These are phyloP conservation scores for Mugil cephalus DNA, from an alignment of 2,113 vertebrate genomes.

Conservation along the genomic window DNA sequence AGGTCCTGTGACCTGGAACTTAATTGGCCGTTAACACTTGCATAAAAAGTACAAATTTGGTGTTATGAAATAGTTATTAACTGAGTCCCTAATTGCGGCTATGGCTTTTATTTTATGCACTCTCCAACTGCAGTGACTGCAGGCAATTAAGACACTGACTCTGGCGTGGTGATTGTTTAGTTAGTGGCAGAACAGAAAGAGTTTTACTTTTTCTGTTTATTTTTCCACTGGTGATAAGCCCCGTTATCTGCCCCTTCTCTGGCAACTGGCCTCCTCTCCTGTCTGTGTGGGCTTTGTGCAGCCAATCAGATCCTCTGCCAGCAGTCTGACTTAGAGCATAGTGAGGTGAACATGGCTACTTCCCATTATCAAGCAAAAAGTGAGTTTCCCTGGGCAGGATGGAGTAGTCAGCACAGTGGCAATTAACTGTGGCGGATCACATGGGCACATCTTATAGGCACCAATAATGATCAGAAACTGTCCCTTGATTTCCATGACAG, in stretches of 20 bases:
- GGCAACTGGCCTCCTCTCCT: slow-evolving; percentile 17
- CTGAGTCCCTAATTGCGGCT: neutral
- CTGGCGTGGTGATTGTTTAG: slow-evolving; percentile 16
- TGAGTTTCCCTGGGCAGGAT: neutral
- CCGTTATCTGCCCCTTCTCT: slow-evolving; percentile 26
- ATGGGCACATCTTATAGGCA: neutral
- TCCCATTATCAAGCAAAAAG: slow-evolving; percentile 3
- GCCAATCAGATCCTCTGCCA: slow-evolving; percentile 28
- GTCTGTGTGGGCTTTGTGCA: slow-evolving; percentile 16
- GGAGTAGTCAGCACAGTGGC: slow-evolving; percentile 6
- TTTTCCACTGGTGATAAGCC: slow-evolving; percentile 31
- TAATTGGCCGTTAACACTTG: slow-evolving; percentile 4
- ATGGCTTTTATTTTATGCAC: too few species aligned
- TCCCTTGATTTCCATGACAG: slow-evolving; percentile 4
- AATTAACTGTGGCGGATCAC: neutral
- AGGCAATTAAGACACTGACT: slow-evolving; percentile 7
- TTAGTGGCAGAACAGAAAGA: slow-evolving; percentile 1
- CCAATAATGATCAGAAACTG: slow-evolving; percentile 18
- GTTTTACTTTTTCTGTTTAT: slow-evolving; percentile 22
- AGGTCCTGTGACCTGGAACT: neutral
- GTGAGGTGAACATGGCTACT: slow-evolving; percentile 19
- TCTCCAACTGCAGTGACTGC: neutral
- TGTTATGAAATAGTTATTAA: neutral
- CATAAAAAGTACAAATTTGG: neutral
- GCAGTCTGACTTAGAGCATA: slow-evolving; percentile 7